phyloP scores from a whole-genome alignment of 1,140 invertebrate genomes.

The Drosophila burlai region DNA sequence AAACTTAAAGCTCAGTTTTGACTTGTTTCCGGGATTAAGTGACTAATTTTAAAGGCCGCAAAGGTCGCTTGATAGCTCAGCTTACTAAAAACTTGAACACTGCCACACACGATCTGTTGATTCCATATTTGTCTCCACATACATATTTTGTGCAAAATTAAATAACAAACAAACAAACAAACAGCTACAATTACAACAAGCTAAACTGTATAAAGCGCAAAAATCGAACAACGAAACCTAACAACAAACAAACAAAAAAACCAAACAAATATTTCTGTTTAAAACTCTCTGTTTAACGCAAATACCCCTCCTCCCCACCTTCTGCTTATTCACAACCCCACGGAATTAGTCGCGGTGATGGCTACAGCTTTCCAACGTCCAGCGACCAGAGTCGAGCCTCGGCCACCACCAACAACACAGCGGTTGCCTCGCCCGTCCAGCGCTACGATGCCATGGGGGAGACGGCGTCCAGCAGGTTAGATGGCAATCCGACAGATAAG shows the following conservation, averaged over 20 bases:
- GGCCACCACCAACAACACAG: too few species aligned
- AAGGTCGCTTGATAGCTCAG: conserved; percentile 21
- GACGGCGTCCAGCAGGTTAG: conserved; percentile 90
- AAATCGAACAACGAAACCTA: conserved; percentile 19
- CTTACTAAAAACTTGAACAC: conserved; percentile 36
- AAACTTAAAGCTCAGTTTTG: conserved; percentile 12
- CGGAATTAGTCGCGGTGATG: conserved; percentile 93
- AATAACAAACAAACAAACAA: conserved; percentile 24
- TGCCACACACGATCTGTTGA: conserved; percentile 21
- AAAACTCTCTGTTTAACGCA: conserved; percentile 64
- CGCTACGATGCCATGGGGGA: conserved; percentile 95
- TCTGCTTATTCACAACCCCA: conserved; percentile 78
- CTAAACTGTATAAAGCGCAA: conserved; percentile 43
- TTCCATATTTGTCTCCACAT: conserved; percentile 28
- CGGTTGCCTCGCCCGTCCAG: conserved; percentile 82
- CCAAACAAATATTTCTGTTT: conserved; percentile 48
- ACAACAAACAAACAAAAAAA: conserved; percentile 75
- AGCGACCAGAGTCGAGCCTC: conserved; percentile 89
- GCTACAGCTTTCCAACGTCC: conserved; percentile 93
- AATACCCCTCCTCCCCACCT: conserved; percentile 59
- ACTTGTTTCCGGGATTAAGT: conserved; percentile 19
- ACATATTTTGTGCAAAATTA: conserved; percentile 47
- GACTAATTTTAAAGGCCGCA: conserved; percentile 26
- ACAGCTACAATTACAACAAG: conserved; percentile 44
- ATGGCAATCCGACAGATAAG: conserved; percentile 77